Base-by-base conservation (phyloP, 2,113 vertebrate genomes). In the Callaeas wilsoni region DNA sequence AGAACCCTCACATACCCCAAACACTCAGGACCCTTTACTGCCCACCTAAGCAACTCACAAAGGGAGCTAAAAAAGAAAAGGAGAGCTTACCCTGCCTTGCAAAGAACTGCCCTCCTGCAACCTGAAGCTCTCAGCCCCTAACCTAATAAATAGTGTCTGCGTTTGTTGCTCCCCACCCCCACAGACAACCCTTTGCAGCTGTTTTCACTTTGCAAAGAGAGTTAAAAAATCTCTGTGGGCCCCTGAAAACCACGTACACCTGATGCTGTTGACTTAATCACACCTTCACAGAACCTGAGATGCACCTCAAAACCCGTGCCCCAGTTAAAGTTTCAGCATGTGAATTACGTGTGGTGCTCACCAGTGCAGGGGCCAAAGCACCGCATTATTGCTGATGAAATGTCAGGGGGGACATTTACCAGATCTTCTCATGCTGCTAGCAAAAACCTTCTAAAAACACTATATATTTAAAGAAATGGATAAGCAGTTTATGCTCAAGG, bases 71-170 rank as follows among this genome's bases (percentile, higher is more conserved):
- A 41, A 25, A 35, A 41, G 8, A 74, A 87, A 78, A 41, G 0
- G 0, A 5, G 3, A 37, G 4, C 20, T 78, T 9, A 26, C 21
- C 22, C 19, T 1, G 1, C 16, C 35, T 30, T 7, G 2, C 10
- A 75, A 11, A 15, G 5, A 64, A 10, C 53, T 56, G 5, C 16
- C 10, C 33, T 55, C 60, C 64, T 69, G 22, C 27, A 90, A 0
- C 6, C 4, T 39, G 2, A 23, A 8, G 11, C 11, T 53, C 12
- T 1, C 8, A 47, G 19, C 4, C 27, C 19, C 42, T 39, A 16
- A 47, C 46, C 33, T 44, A 33, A 68, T 18, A 46, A 10, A 23
- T 4, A 12, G 22, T 4, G 33, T 7, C 75, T 68, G 53, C 8
- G 16, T 22, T 55, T 78, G 49, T 42, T 42, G 32, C 53, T 86